Evolutionary conservation across 2,888 invertebrate genomes (phyloP).

Genomic region (Cantharis flavilabris): DNA sequence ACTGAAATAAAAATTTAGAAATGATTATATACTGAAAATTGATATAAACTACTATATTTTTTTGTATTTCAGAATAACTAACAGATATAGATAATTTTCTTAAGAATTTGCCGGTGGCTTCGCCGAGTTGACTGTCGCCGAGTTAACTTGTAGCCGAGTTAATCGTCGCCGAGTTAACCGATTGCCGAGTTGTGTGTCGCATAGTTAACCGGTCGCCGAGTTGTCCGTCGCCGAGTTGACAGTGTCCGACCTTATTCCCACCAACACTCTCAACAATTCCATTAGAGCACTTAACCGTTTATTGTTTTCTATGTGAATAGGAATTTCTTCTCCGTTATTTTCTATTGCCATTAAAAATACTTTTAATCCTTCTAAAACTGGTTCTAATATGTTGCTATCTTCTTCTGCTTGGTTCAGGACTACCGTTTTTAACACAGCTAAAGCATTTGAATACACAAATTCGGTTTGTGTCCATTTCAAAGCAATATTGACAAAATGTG

Average conservation of each 20-base stretch:
- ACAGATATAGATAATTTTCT: too few relatives aligned
- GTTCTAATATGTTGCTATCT: conserved; percentile 44
- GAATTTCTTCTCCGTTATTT: conserved; percentile 44
- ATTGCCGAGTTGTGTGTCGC: too few relatives aligned
- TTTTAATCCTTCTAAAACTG: conserved; percentile 49
- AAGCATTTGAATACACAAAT: conserved; percentile 55
- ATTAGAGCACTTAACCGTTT: conserved; percentile 56
- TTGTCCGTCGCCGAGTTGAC: too few relatives aligned
- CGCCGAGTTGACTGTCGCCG: too few relatives aligned
- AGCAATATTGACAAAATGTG: conserved; percentile 53
- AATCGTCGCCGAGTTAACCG: too few relatives aligned
- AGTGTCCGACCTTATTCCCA: conserved; percentile 49
- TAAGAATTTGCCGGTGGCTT: too few relatives aligned
- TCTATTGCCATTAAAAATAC: conserved; percentile 54
- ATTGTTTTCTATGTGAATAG: conserved; percentile 47
- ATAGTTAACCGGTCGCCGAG: too few relatives aligned
- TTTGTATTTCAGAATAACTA: too few relatives aligned
- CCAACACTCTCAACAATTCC: conserved; percentile 57
- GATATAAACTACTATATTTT: too few relatives aligned
- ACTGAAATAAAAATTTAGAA: too few relatives aligned
- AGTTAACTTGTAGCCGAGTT: too few relatives aligned
- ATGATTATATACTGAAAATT: too few relatives aligned
- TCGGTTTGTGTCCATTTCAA: conserved; percentile 58
- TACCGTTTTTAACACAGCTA: conserved; percentile 54
- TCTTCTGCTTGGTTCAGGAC: conserved; percentile 47